phyloP scores from a whole-genome alignment of 1,140 invertebrate species.

The Drosophila lowei region DNA sequence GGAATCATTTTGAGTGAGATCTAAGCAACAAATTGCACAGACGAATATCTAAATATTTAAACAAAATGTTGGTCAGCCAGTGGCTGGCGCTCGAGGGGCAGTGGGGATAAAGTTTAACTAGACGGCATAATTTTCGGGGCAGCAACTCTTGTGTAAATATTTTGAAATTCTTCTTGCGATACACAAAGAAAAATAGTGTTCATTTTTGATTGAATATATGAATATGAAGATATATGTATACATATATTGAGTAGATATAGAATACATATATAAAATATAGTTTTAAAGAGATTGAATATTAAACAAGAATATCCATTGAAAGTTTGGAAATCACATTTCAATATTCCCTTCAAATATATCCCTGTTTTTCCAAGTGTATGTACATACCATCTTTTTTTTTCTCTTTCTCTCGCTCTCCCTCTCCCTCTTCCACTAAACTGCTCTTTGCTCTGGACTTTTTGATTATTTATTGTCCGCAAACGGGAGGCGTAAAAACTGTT shows the following conservation, averaged over 20 bases:
- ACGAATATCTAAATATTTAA: constrained; percentile 69
- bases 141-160: constrained; percentile 71
- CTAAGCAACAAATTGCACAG: constrained; percentile 56
- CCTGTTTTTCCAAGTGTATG: too few species aligned
- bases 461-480: constrained; percentile 72
- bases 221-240: too few species aligned
- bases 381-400: background rate
- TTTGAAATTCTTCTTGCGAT: constrained; percentile 50
- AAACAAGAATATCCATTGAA: too few species aligned
- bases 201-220: too few species aligned
- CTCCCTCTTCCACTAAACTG: too few species aligned
- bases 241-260: too few species aligned
- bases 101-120: constrained; percentile 47
- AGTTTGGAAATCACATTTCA: too few species aligned
- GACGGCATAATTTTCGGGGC: constrained; percentile 60
- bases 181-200: too few species aligned
- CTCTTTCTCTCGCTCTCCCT: background rate
- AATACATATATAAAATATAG: too few species aligned
- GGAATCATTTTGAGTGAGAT: constrained; percentile 29
- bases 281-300: too few species aligned
- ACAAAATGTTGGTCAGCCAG: constrained; percentile 39
- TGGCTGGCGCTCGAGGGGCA: background rate
- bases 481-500: constrained; percentile 40
- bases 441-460: constrained; percentile 35
- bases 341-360: too few species aligned